Evolutionary conservation across 2,113 vertebrate species (phyloP), one percentile per base, ranked within the genome.

Genomic region (Oostethus manadensis): DNA sequence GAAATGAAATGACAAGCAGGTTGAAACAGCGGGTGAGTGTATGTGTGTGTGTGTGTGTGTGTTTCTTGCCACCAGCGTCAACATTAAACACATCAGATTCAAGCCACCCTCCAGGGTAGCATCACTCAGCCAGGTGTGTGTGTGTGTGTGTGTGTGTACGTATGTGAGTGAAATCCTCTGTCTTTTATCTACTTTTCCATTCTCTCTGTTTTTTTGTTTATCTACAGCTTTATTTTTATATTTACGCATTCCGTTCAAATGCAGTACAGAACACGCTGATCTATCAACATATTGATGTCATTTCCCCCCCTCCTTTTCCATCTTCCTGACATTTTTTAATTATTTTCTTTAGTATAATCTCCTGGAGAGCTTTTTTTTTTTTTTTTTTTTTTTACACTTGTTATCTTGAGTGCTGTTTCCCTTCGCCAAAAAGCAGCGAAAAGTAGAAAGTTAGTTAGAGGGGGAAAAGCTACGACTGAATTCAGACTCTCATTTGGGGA

Each of bases 81-180:
- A 88, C 88, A 88, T 88, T 87, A 90, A 89, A 88, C 83, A 74
- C 73, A 87, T 84, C 85, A 87, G 86, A 88, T 86, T 84, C 86
- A 89, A 89, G 82, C 86, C 77, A 86, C 81, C 84, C 90, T 87
- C 85, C 59, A 84, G 88, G 84, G 87, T 87, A 81, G 82, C 74
- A 84, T 87, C 83, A 82, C 81, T 86, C 81, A 84, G 83, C 80
- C 73, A 83, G 78, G 78, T 81, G 75, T 86, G 74, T 76, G 79
- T 79, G 68, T 67, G 68, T 68, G 55, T 63, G 50, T 66, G 63
- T 67, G 58, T 57, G 51, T 66, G 60, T 59, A 53, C 50, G 54
- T 66, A 66, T 64, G 64, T 81, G 76, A 69, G 78, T 78, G n/a
- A 84, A 84, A 4, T 79, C 79, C 65, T 71, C 60, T 73, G 74